Percentiles rank a stretch among this genome's conserved stretches.
These are phyloP conservation scores for Cyprinodon tularosa DNA, from an alignment of 2,113 vertebrate genomes.

Conservation along the genomic window DNA sequence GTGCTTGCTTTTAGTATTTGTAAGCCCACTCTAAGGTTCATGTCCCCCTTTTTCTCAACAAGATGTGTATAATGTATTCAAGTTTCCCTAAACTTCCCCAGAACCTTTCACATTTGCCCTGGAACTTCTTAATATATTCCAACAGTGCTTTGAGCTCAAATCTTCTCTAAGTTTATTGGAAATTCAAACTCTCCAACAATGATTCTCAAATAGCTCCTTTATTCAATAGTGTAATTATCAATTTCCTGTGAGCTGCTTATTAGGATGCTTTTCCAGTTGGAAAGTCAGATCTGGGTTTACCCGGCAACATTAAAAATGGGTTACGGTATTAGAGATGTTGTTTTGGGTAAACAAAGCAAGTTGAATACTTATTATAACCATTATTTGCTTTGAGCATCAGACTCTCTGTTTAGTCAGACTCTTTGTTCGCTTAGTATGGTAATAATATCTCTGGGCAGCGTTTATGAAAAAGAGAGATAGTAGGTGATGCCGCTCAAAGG, in stretches of 20 bases:
- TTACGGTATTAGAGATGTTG: constrained; percentile 18
- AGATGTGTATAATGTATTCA: not conserved
- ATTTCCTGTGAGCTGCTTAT: constrained; percentile 60
- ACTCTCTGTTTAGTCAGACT: not conserved
- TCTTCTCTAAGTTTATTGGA: constrained; percentile 16
- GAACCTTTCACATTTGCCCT: constrained; percentile 8
- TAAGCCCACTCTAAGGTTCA: not conserved
- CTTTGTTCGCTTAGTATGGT: not conserved
- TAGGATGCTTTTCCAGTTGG: constrained; percentile 36
- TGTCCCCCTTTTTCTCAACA: constrained; percentile 13
- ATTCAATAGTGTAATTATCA: constrained; percentile 47
- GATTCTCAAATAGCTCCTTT: constrained; percentile 7
- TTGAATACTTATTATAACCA: not conserved
- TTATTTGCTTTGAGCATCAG: not conserved
- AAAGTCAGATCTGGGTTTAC: constrained; percentile 25
- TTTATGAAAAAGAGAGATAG: constrained; percentile 17
- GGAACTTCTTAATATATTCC: constrained; percentile 12
- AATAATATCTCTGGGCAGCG: not conserved
- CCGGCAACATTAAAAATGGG: constrained; percentile 33
- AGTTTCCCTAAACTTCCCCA: not conserved
- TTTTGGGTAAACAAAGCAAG: not conserved
- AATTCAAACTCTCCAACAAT: constrained; percentile 29
- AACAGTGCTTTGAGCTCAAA: constrained; percentile 25
- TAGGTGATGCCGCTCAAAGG: constrained; percentile 28
- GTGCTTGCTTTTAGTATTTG: constrained; percentile 26